Conservation (phyloP, 30 jellyfish, hydroid and myxozoan species). For the Mastigias papua region DNA sequence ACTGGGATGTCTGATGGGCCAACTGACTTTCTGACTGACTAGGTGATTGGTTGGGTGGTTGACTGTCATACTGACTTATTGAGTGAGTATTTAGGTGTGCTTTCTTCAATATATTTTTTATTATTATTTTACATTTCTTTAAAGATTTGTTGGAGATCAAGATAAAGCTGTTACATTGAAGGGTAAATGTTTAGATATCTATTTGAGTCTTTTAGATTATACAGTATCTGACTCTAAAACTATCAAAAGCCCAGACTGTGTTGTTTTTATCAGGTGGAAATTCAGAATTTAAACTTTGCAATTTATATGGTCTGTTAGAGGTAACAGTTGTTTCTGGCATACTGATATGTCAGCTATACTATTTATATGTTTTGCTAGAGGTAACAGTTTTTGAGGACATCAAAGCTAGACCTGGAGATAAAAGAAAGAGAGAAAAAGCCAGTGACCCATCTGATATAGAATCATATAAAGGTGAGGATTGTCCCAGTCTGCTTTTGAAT, state of each 20-base stretch:
- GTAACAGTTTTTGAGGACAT: constrained; percentile 87
- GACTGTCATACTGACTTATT: background rate
- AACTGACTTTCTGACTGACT: background rate
- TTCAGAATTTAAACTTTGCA: too few species aligned
- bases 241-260: too few species aligned
- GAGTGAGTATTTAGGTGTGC: too few species aligned
- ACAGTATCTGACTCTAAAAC: too few species aligned
- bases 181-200: constrained; percentile 43
- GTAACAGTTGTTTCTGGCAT: too few species aligned
- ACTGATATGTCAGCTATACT: background rate
- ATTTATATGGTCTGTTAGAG: too few species aligned
- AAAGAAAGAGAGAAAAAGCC: constrained; percentile 79
- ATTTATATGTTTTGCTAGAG: constrained; percentile 27
- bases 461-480: constrained; percentile 77
- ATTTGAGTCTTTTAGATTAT: background rate
- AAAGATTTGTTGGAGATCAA: constrained; percentile 82
- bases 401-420: constrained; percentile 88
- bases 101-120: background rate
- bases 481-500: background rate
- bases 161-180: constrained; percentile 63
- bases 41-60: background rate
- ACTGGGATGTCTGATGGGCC: background rate
- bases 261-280: too few species aligned
- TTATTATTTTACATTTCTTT: too few species aligned
- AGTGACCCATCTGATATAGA: constrained; percentile 98